Evolutionary conservation across 1,140 invertebrate species (phyloP).

Genomic region (Eriocheir sinensis): DNA sequence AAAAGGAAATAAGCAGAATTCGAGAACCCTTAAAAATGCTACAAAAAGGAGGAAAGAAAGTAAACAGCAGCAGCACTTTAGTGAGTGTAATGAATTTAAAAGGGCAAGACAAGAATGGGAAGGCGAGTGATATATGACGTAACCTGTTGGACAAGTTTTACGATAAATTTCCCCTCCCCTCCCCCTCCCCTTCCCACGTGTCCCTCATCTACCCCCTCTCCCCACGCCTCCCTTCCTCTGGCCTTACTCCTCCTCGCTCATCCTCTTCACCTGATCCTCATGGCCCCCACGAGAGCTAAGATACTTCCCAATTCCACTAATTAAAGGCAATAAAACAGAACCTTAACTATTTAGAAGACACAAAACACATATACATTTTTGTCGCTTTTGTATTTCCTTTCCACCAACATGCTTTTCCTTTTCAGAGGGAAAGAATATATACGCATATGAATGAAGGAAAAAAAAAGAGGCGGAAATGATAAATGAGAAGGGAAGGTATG

Average conservation of each 20-base stretch:
- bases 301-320: background rate
- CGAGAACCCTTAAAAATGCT: background rate
- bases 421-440: no score
- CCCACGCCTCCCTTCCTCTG: no score
- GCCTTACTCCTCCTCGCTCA: no score
- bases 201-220: no score
- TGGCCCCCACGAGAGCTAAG: background rate
- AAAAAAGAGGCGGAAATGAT: no score
- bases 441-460: no score
- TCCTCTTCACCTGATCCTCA: background rate
- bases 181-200: background rate
- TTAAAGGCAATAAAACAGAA: background rate
- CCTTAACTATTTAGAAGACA: slow-evolving; percentile 2
- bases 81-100: background rate
- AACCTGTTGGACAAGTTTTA: background rate
- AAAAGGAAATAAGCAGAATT: background rate
- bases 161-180: background rate
- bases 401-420: no score
- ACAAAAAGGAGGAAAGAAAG: background rate
- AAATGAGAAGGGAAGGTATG: no score
- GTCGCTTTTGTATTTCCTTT: no score
- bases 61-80: background rate
- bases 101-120: background rate
- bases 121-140: background rate
- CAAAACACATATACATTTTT: no score